Percentiles rank a stretch among this genome's conserved stretches.
These are phyloP conservation scores for Sycophila texana DNA, from an alignment of 2,888 invertebrate species.

Conservation along the genomic window DNA sequence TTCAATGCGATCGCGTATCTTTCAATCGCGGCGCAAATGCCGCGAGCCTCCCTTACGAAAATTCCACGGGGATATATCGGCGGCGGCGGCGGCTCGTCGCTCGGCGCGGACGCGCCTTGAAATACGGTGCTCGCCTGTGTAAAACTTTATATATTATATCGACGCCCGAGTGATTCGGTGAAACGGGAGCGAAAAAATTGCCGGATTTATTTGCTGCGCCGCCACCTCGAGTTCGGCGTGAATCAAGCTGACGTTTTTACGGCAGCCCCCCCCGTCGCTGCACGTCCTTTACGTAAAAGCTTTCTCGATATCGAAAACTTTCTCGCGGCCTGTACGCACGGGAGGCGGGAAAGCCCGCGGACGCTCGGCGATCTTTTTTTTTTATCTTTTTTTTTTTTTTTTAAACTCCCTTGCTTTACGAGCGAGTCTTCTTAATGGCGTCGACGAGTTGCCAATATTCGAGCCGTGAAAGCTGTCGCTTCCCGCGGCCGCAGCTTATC, in stretches of 20 bases:
- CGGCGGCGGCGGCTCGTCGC: no score
- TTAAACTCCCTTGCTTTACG: background rate
- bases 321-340: background rate
- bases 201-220: background rate
- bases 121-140: no score
- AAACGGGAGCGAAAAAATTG: background rate
- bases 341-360: slow-evolving; percentile 5
- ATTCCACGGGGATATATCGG: no score
- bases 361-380: background rate
- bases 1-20: background rate
- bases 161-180: background rate
- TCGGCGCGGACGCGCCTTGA: no score
- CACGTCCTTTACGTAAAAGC: slow-evolving; percentile 31
- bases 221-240: slow-evolving; percentile 2
- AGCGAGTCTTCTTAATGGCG: background rate
- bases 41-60: no score
- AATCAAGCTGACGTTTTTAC: slow-evolving; percentile 4
- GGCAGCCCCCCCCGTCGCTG: slow-evolving; percentile 8
- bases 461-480: background rate
- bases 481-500: background rate
- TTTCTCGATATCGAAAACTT: slow-evolving; percentile 36
- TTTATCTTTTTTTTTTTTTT: background rate
- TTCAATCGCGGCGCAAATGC: no score
- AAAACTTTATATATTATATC: no score
- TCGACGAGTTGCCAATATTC: no score